Conservation (phyloP, 2,888 invertebrate species). For the Drosophila prostipennis region DNA sequence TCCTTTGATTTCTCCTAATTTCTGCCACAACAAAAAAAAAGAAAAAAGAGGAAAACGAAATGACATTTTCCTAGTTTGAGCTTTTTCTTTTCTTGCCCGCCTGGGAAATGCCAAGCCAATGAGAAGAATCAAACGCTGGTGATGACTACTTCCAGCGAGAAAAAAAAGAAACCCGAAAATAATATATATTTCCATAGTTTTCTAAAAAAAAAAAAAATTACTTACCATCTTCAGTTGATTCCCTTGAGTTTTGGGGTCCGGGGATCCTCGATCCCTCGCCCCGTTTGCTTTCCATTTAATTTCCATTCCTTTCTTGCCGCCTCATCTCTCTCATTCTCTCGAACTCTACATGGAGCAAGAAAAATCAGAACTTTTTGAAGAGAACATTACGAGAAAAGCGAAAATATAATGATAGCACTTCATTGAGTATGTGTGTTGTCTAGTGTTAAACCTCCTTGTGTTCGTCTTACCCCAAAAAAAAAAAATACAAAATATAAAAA, state of each 20-base stretch:
- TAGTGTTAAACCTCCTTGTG: slow-evolving; percentile 95
- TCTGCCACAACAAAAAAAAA: slow-evolving; percentile 31
- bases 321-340: slow-evolving; percentile 54
- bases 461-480: slow-evolving; percentile 89
- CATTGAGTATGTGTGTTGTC: slow-evolving; percentile 92
- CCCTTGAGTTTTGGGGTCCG: slow-evolving; percentile 24
- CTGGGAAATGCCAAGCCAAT: slow-evolving; percentile 54
- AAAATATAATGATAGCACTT: slow-evolving; percentile 84
- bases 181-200: slow-evolving; percentile 37
- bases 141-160: slow-evolving; percentile 33
- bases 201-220: slow-evolving; percentile 4
- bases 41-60: slow-evolving; percentile 33
- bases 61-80: slow-evolving; percentile 79
- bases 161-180: slow-evolving; percentile 42
- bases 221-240: slow-evolving; percentile 28
- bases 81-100: slow-evolving; percentile 84
- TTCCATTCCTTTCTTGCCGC: slow-evolving; percentile 51
- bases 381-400: slow-evolving; percentile 68
- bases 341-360: slow-evolving; percentile 49
- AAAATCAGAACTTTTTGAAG: slow-evolving; percentile 42
- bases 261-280: neutral
- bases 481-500: slow-evolving; percentile 43
- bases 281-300: slow-evolving; percentile 42
- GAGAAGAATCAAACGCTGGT: slow-evolving; percentile 59
- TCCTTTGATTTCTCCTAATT: slow-evolving; percentile 21